These are phyloP conservation scores for Eulacestoma nigropectus DNA, from an alignment of 2,113 vertebrate genomes.

Conservation along the genomic window DNA sequence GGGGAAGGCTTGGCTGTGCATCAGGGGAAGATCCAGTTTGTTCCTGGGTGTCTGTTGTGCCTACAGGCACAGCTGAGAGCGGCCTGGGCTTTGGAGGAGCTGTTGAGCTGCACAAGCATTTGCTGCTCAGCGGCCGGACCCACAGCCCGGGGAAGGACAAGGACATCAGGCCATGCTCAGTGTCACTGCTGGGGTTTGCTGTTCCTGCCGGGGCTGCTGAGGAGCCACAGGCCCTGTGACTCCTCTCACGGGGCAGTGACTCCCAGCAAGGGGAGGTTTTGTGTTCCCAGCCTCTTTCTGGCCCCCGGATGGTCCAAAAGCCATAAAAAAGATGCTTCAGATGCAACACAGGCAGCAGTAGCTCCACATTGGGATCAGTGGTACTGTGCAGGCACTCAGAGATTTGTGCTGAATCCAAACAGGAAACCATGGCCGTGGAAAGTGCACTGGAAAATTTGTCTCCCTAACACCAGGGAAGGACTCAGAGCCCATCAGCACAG, in stretches of 20 bases:
- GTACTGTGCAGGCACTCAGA: not conserved
- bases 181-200: not conserved
- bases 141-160: fast-evolving
- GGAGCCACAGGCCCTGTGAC: not conserved
- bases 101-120: not conserved
- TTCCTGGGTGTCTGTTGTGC: not conserved
- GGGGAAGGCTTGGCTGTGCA: not conserved
- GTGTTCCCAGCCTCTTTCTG: not conserved
- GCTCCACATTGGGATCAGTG: not conserved
- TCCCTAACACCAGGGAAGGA: fast-evolving
- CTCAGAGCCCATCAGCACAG: not conserved
- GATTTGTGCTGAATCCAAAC: not conserved
- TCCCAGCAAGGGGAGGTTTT: not conserved
- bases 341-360: fast-evolving
- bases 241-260: not conserved
- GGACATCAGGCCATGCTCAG: not conserved
- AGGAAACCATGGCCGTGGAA: not conserved
- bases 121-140: not conserved
- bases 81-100: not conserved
- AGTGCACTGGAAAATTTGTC: not conserved
- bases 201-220: not conserved
- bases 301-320: not conserved
- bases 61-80: not conserved
- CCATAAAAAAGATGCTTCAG: not conserved
- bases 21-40: not conserved